Evolutionary conservation across 2,797 vertebrate species (phyloP).

Genomic region (Holocentrus rufus): DNA sequence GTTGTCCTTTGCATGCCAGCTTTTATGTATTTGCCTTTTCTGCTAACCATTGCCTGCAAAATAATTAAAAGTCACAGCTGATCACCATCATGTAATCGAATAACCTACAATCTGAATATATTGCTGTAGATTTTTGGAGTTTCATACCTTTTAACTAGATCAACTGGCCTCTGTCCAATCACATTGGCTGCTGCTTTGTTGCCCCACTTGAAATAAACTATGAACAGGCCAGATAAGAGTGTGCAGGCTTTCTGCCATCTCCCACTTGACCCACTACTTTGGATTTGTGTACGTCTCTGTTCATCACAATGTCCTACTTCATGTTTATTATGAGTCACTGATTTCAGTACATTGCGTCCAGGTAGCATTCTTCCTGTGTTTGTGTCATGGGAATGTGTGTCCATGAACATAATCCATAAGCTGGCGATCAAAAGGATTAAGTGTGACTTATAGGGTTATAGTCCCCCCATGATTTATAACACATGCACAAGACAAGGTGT

Average conservation of each 20-base stretch:
- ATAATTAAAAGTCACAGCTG: too few relatives aligned
- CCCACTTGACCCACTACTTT: background rate
- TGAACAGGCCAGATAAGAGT: background rate
- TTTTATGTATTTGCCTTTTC: too few relatives aligned
- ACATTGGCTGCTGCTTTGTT: too few relatives aligned
- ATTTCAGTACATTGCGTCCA: slow-evolving; percentile 32
- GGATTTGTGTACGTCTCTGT: background rate
- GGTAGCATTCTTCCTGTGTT: slow-evolving; percentile 17
- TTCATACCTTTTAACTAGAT: too few relatives aligned
- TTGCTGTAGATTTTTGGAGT: too few relatives aligned
- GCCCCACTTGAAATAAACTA: too few relatives aligned
- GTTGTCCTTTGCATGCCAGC: too few relatives aligned
- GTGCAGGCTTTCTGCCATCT: background rate
- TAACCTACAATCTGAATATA: too few relatives aligned
- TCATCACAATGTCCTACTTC: background rate
- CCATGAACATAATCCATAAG: background rate
- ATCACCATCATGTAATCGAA: too few relatives aligned
- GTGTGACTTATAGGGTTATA: background rate
- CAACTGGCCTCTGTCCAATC: too few relatives aligned
- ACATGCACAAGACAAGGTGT: background rate
- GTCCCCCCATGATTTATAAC: slow-evolving; percentile 6
- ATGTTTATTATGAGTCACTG: slow-evolving; percentile 14
- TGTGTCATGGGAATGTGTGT: background rate
- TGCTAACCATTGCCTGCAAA: too few relatives aligned
- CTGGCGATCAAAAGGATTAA: background rate